A percentile compares a stretch with the other conserved stretches of the same genome.
Evolutionary conservation across 1,140 invertebrate genomes (phyloP).

Genomic region (Hesperophylax magnus): DNA sequence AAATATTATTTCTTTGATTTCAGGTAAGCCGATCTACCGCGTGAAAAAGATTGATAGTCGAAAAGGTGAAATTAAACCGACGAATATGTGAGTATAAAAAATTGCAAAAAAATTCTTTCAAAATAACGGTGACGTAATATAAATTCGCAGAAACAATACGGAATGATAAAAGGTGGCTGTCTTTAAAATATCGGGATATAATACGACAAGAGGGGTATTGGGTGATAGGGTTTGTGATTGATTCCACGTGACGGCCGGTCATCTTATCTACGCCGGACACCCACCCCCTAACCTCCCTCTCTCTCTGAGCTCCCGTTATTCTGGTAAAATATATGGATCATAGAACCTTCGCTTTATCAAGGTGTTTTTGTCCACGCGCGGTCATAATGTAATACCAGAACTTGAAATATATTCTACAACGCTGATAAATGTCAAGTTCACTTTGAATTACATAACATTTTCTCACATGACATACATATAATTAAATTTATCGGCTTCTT

Average conservation of each 20-base stretch:
- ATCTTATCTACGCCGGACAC: constrained; percentile 30
- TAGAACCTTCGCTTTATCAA: constrained; percentile 36
- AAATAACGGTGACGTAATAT: too few species aligned
- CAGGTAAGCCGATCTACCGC: too few species aligned
- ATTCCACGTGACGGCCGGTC: constrained; percentile 36
- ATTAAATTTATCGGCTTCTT: too few species aligned
- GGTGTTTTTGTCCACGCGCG: constrained; percentile 14
- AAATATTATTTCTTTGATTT: too few species aligned
- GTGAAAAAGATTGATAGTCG: too few species aligned
- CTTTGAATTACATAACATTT: too few species aligned
- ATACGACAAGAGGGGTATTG: background rate
- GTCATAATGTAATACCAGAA: background rate
- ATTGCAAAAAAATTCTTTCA: too few species aligned
- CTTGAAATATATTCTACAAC: constrained; percentile 7
- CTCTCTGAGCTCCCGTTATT: constrained; percentile 10
- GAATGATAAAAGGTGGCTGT: background rate
- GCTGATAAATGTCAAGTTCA: too few species aligned
- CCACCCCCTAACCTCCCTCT: background rate
- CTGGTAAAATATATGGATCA: constrained; percentile 28
- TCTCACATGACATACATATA: too few species aligned
- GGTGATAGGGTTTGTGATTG: constrained; percentile 25
- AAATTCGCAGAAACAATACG: too few species aligned
- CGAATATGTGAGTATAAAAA: too few species aligned
- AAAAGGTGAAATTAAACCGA: too few species aligned
- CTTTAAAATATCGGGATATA: constrained; percentile 8